These are phyloP conservation scores for Anguilla marmorata DNA, from an alignment of 2,797 vertebrate species.

Conservation along the genomic window DNA sequence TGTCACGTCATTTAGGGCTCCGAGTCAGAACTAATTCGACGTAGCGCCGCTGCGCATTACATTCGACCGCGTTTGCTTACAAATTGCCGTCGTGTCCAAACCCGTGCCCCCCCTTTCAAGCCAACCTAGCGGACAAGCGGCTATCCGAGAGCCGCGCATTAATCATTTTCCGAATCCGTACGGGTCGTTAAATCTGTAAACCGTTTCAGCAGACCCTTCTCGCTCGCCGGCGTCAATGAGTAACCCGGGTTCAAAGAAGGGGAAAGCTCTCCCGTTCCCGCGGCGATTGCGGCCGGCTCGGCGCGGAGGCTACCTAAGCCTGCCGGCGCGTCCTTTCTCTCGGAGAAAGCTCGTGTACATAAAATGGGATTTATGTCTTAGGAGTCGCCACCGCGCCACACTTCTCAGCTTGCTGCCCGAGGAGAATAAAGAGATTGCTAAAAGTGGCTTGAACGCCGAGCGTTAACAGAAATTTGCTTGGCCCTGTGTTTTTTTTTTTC, in stretches of 20 bases:
- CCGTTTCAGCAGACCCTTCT: conserved; percentile 22
- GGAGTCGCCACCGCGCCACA: conserved; percentile 45
- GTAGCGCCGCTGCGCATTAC: background rate
- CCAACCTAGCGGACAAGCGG: conserved; percentile 41
- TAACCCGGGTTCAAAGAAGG: conserved; percentile 15
- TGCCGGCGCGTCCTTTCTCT: conserved; percentile 5
- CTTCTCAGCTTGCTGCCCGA: conserved; percentile 45
- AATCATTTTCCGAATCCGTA: conserved; percentile 42
- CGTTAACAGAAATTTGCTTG: conserved; percentile 43
- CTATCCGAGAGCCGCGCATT: conserved; percentile 38
- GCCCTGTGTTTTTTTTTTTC: background rate
- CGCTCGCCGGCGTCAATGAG: conserved; percentile 35
- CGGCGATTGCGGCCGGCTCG: background rate
- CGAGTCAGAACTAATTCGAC: background rate
- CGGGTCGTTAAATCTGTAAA: conserved; percentile 45
- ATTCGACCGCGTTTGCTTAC: background rate
- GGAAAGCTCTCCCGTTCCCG: conserved; percentile 23
- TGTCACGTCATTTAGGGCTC: background rate
- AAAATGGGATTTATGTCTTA: conserved; percentile 43
- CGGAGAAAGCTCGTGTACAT: conserved; percentile 21
- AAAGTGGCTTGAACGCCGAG: conserved; percentile 51
- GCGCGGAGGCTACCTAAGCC: conserved; percentile 22
- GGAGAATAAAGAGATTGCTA: conserved; percentile 47
- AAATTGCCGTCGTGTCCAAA: conserved; percentile 32
- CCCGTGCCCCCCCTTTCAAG: conserved; percentile 26